phyloP scores from a whole-genome alignment of 2,888 invertebrate genomes.

The Tenthredo amoena region DNA sequence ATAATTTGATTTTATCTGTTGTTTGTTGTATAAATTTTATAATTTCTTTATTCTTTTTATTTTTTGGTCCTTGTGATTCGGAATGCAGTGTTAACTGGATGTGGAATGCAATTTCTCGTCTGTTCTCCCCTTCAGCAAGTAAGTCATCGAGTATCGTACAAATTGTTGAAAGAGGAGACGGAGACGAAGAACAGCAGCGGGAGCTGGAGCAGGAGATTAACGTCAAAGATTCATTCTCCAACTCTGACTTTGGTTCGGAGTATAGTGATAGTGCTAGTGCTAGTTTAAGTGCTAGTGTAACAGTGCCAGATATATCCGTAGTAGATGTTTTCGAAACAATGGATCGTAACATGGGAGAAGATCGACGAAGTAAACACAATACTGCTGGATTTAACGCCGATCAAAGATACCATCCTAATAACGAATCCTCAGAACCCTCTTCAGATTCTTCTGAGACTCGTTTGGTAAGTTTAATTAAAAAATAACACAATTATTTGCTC shows the following conservation, averaged over 20 bases:
- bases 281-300: constrained; percentile 67
- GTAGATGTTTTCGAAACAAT: constrained; percentile 77
- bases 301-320: constrained; percentile 69
- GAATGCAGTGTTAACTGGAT: constrained; percentile 69
- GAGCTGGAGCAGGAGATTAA: neutral
- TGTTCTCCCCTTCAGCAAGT: constrained; percentile 64
- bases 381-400: constrained; percentile 63
- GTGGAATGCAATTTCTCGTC: constrained; percentile 76
- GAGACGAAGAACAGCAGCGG: neutral
- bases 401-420: constrained; percentile 57
- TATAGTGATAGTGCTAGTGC: constrained; percentile 12
- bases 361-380: constrained; percentile 70
- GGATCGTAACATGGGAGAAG: constrained; percentile 76
- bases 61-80: neutral
- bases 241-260: neutral
- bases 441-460: constrained; percentile 73
- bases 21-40: neutral
- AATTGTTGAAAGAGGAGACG: neutral
- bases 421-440: constrained; percentile 69
- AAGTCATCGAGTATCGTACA: neutral
- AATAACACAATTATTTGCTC: neutral
- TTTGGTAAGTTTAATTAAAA: constrained; percentile 66
- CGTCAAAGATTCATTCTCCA: neutral
- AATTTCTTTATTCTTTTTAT: neutral
- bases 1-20: neutral